Base-by-base conservation (phyloP, 2,113 vertebrate species). In the Gymnobelideus leadbeateri region DNA sequence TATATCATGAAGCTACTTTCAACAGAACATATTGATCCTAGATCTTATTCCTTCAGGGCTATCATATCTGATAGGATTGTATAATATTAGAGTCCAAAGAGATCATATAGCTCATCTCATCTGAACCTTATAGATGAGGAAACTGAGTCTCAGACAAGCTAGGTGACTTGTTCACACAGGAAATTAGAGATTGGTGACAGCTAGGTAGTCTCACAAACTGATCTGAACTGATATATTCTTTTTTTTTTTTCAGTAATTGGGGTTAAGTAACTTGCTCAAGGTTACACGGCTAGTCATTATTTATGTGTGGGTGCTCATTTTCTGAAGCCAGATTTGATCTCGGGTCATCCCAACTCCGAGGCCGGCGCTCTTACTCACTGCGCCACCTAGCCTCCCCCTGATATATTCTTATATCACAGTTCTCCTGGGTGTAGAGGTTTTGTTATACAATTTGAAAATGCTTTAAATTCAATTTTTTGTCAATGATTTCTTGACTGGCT, bases 381-480 rank as follows among this genome's bases (percentile, higher is more conserved):
- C n/a, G n/a, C n/a, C n/a, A n/a, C n/a, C n/a, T n/a, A n/a, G n/a
- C n/a, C n/a, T n/a, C n/a, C n/a, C n/a, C n/a, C 6, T 50, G 89
- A 92, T 54, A 52, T 90, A 46, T 95, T 93, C 93, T 90, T 95
- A 96, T 61, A 51, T 24, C 46, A 91, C 91, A 47, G 16, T 50
- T 68, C 89, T 84, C 37, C 57, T 96, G 47, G n/a, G 89, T 57
- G 92, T 95, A 93, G 89, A 97, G 46, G 94, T 61, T 46, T 37
- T 47, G 14, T 52, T 90, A 91, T 25, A 93, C 19, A 84, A 97
- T 8, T 51, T 89, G 43, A 95, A 94, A 91, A 96, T 51, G 4
- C n/a, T 94, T 96, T 89, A 54, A 92, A 16, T 77, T 23, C 43
- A 93, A 77, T 54, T 91, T 92, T 57, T 92, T n/a, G 51, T 89